phyloP scores from a whole-genome alignment of 2,797 vertebrate genomes.

The Rhinatrema bivittatum region DNA sequence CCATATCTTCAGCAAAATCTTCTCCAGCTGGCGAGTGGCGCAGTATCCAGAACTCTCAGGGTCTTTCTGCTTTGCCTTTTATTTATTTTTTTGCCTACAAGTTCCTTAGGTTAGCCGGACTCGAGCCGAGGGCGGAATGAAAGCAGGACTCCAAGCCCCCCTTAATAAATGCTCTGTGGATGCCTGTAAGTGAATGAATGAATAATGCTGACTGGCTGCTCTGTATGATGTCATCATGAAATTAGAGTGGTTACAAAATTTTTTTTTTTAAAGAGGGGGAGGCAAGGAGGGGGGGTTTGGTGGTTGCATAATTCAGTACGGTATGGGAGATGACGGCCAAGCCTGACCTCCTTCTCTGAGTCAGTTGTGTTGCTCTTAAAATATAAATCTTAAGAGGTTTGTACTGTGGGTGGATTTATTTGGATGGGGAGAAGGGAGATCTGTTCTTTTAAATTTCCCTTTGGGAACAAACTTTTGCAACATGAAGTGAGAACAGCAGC shows the following conservation, averaged over 20 bases:
- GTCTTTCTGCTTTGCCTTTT: background rate
- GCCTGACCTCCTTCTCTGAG: too few relatives aligned
- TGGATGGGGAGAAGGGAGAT: slow-evolving; percentile 1
- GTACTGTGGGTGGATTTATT: slow-evolving; percentile 18
- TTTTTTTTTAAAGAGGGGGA: slow-evolving; percentile 21
- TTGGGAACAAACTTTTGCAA: background rate
- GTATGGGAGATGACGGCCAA: slow-evolving; percentile 26
- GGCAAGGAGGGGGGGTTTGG: slow-evolving; percentile 23
- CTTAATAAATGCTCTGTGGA: slow-evolving; percentile 55
- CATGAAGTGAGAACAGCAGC: background rate
- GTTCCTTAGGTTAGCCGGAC: background rate
- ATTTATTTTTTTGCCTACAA: background rate
- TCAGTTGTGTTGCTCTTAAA: too few relatives aligned
- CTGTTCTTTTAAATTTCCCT: background rate
- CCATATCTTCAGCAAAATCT: slow-evolving; percentile 26
- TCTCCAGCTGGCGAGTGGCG: background rate
- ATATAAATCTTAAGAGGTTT: slow-evolving; percentile 22
- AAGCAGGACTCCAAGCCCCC: slow-evolving; percentile 27
- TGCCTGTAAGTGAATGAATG: slow-evolving; percentile 51
- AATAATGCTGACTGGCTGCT: slow-evolving; percentile 65
- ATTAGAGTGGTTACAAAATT: slow-evolving; percentile 52
- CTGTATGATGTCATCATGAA: slow-evolving; percentile 53
- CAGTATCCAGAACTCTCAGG: background rate
- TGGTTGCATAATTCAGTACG: slow-evolving; percentile 14
- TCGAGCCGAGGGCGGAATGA: slow-evolving; percentile 16